A percentile compares a stretch with the other conserved stretches of the same genome.
phyloP scores from a whole-genome alignment of 1,140 invertebrate genomes.

The Drosophila nasuta region DNA sequence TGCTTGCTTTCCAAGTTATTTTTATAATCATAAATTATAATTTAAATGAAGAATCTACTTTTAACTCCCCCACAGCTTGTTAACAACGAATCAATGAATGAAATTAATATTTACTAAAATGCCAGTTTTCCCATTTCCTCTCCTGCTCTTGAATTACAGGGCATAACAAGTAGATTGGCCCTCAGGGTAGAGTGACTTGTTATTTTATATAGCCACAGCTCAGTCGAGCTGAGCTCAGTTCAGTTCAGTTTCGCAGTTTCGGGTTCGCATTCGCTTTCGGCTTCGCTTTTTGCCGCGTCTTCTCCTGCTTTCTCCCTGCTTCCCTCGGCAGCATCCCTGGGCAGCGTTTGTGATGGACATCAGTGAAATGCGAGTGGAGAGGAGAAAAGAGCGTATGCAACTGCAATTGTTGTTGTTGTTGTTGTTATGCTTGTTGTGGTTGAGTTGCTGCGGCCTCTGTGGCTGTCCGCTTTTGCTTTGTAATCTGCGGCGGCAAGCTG shows the following conservation, averaged over 20 bases:
- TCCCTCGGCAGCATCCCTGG: neutral
- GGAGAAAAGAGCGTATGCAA: neutral
- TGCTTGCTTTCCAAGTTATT: too few relatives aligned
- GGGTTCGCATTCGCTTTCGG: neutral
- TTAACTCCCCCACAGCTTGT: too few relatives aligned
- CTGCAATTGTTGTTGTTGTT: slow-evolving; percentile 1
- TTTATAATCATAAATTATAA: too few relatives aligned
- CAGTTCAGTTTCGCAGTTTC: neutral
- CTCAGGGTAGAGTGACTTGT: slow-evolving; percentile 14
- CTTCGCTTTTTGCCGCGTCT: neutral
- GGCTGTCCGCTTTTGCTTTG: neutral
- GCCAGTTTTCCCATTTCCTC: too few relatives aligned
- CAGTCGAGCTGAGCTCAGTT: neutral
- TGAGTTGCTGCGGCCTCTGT: neutral
- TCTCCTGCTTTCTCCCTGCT: neutral
- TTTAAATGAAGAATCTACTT: too few relatives aligned
- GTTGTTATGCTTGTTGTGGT: neutral
- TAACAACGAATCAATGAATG: too few relatives aligned
- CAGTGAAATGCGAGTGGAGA: neutral
- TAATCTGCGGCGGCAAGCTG: slow-evolving; percentile 2
- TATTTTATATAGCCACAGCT: slow-evolving; percentile 16
- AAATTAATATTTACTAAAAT: too few relatives aligned
- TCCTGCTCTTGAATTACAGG: slow-evolving; percentile 4
- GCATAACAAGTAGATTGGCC: slow-evolving; percentile 32
- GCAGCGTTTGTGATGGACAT: slow-evolving; percentile 3